phyloP scores from a whole-genome alignment of 2,888 invertebrate genomes.

The Argynnis bischoffii region DNA sequence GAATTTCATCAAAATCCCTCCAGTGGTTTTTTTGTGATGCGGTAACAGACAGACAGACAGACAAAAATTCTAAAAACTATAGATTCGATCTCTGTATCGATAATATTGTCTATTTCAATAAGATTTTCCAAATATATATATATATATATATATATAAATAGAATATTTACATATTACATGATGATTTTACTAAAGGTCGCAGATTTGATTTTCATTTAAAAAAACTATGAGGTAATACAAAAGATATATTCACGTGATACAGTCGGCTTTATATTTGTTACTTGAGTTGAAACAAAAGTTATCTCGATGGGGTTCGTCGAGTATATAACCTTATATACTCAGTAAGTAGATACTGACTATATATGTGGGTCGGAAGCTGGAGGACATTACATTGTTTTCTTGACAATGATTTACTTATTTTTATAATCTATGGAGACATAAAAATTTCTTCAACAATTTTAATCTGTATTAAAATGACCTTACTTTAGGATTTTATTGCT shows the following conservation, averaged over 20 bases:
- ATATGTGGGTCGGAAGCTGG: conserved; percentile 7
- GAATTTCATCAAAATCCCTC: too few relatives aligned
- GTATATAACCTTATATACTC: conserved; percentile 7
- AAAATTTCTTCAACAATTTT: too few relatives aligned
- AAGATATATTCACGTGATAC: not conserved
- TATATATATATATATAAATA: too few relatives aligned
- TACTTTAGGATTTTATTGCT: not conserved
- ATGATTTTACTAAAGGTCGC: too few relatives aligned
- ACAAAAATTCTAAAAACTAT: too few relatives aligned
- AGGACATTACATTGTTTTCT: not conserved
- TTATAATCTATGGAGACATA: not conserved
- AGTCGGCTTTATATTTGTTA: not conserved
- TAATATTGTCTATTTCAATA: too few relatives aligned
- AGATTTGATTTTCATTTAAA: too few relatives aligned
- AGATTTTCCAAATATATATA: too few relatives aligned
- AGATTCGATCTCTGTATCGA: too few relatives aligned
- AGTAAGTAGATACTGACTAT: conserved; percentile 9
- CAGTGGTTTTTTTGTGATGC: too few relatives aligned
- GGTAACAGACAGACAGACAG: too few relatives aligned
- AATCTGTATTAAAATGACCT: not conserved
- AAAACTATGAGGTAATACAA: not conserved
- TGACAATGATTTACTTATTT: not conserved
- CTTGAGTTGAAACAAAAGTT: not conserved
- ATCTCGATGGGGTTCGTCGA: not conserved
- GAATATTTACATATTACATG: too few relatives aligned